Base-by-base conservation (phyloP, 2,797 vertebrate species). In the Todus mexicanus region DNA sequence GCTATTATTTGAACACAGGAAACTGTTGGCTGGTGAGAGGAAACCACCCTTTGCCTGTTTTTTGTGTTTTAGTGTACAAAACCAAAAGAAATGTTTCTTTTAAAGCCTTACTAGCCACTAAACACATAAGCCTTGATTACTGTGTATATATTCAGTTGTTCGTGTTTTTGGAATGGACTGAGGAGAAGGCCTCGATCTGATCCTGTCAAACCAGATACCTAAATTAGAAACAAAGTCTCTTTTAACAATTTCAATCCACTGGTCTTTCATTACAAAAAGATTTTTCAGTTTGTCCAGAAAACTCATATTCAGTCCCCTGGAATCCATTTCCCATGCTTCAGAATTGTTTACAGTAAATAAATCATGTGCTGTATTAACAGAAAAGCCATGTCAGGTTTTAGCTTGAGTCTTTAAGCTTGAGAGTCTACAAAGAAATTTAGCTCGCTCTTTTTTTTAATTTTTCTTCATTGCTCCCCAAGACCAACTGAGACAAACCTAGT, bases 281-380 rank as follows among this genome's bases (percentile, higher is more conserved):
- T 89, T 76, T 90, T 84, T 87, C 75, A 76, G 9, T 87, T 90
- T 84, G 40, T 71, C 37, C 37, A 74, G 78, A 94, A 93, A 90
- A 84, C 35, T 64, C 43, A 10, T n/a, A 47, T 72, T 88, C 35
- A 35, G 33, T 60, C 74, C 74, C 84, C 71, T 90, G 89, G 86
- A 94, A 95, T 70, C 12, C 9, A 68, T 93, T 93, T 92, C 78
- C 60, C 64, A 57, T 71, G 60, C 29, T 92, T 79, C 87, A 89
- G 68, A 64, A 73, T 61, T 93, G 84, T 93, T 92, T 95, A 90
- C 35, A 89, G 90, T 84, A 93, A 95, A 94, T 93, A 95, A 88
- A 92, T 94, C 86, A 79, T 53, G 43, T 50, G 25, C 43, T 79
- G 74, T 51, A 89, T 95, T 90, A 93, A 68, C 84, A 92, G 74